Evolutionary conservation across 2,888 invertebrate genomes (phyloP).

Genomic region (Xestia ashworthii): DNA sequence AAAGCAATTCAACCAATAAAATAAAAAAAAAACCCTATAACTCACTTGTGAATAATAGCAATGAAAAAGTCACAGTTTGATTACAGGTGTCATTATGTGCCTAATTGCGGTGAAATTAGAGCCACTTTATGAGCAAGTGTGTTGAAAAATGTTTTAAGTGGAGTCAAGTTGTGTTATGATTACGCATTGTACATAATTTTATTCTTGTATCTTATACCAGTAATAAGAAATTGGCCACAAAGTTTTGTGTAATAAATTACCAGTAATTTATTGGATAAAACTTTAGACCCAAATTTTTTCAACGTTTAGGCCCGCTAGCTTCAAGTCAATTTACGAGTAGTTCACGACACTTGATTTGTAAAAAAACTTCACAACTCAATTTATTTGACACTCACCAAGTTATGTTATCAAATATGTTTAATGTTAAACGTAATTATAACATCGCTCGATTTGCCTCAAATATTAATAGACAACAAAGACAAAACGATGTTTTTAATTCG

Average conservation of each 20-base stretch:
- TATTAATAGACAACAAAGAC: not conserved
- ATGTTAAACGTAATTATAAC: not conserved
- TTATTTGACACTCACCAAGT: not conserved
- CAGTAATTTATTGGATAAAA: not conserved
- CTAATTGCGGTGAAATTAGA: too few species aligned
- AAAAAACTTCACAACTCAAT: not conserved
- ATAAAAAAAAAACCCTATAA: too few species aligned
- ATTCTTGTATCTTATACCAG: not conserved
- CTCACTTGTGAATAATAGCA: too few species aligned
- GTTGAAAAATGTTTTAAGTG: conserved; percentile 7
- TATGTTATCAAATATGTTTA: not conserved
- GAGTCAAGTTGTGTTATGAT: not conserved
- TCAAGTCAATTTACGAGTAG: not conserved
- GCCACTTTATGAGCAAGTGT: too few species aligned
- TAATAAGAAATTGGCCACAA: too few species aligned
- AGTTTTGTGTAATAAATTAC: too few species aligned
- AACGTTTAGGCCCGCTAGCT: not conserved
- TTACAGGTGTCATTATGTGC: too few species aligned
- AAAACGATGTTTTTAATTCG: not conserved
- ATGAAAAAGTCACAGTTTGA: too few species aligned
- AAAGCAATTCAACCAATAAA: too few species aligned
- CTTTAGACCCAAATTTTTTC: not conserved
- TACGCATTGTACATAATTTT: not conserved
- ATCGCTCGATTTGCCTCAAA: not conserved
- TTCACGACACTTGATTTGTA: too few species aligned